Evolutionary conservation across 2,797 vertebrate species (phyloP).

Genomic region (Scomberomorus guttatus): DNA sequence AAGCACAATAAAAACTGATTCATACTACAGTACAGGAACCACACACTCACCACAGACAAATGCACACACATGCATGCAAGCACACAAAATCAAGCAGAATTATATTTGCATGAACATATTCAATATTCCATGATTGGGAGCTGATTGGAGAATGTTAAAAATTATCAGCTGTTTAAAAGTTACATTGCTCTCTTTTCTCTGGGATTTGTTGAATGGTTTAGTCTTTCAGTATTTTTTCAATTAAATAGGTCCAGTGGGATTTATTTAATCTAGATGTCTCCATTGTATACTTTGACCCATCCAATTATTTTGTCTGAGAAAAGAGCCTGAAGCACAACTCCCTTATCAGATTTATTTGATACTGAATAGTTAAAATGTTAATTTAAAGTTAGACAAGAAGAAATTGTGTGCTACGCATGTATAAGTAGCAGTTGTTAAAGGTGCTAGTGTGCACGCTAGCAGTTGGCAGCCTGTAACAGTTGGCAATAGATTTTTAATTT

Average conservation of each 20-base stretch:
- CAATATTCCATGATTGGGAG: too few species aligned
- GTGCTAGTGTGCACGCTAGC: background rate
- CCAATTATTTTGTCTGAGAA: background rate
- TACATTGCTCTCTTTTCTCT: background rate
- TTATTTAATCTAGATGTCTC: background rate
- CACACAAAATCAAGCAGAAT: background rate
- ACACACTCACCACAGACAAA: too few species aligned
- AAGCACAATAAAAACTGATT: too few species aligned
- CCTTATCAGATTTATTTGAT: background rate
- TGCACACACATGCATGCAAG: too few species aligned
- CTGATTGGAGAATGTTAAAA: too few species aligned
- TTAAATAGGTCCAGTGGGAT: background rate
- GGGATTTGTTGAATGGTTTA: background rate
- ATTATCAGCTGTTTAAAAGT: background rate
- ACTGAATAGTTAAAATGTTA: background rate
- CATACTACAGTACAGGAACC: too few species aligned
- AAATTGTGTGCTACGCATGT: background rate
- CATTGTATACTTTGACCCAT: background rate
- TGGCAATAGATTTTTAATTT: background rate
- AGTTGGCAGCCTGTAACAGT: background rate
- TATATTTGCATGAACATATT: too few species aligned
- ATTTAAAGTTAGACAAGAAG: background rate
- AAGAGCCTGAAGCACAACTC: background rate
- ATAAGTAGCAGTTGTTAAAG: background rate
- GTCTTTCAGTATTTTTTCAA: too few species aligned